Evolutionary conservation across 2,888 invertebrate species (phyloP), one percentile per base, ranked within the genome.

Genomic region (Sipha maydis): DNA sequence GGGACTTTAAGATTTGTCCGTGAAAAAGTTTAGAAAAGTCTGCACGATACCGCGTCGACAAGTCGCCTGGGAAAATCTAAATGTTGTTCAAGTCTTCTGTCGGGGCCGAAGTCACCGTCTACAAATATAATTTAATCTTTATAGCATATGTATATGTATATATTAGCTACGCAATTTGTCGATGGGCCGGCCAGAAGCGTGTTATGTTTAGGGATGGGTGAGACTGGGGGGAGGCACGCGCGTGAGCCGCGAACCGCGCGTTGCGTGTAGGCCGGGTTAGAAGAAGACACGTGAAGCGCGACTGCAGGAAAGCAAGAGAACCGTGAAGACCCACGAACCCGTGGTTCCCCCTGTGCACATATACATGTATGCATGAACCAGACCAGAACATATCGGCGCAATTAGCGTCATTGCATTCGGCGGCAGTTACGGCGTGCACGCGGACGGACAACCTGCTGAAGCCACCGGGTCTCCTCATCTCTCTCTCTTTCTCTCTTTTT

Each of bases 291-390:
- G 88, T 56, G 88, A 88, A 88, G 88, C 88, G 88, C 88, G 73
- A 88, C 88, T 48, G 48, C 48, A 88, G 88, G 88, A 80, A 78
- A 86, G 71, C 48, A 67, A 88, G 88, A 31, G 80, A 34, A 88
- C 88, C 88, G 82, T 88, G 88, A 88, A 88, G 82, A 88, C 88
- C 88, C 88, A 88, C 88, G 88, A 88, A 88, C 88, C 88, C 88
- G 88, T 88, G 88, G 88, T 88, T 88, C 88, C 86, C 85, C 88
- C 75, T 28, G 48, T 48, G 11, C 14, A 3, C 11, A 14, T 48
- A 48, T 48, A 48, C 11, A 48, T 14, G 14, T 48, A 14, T 14
- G 48, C 48, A 28, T 88, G 80, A 88, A 88, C 88, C 88, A 88
- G 88, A 88, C 88, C 88, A 82, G 82, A 88, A 88, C 88, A 76